Percentiles rank a stretch among this genome's conserved stretches.
Conservation (phyloP, 2,113 vertebrate species). For the Gila orcuttii region DNA sequence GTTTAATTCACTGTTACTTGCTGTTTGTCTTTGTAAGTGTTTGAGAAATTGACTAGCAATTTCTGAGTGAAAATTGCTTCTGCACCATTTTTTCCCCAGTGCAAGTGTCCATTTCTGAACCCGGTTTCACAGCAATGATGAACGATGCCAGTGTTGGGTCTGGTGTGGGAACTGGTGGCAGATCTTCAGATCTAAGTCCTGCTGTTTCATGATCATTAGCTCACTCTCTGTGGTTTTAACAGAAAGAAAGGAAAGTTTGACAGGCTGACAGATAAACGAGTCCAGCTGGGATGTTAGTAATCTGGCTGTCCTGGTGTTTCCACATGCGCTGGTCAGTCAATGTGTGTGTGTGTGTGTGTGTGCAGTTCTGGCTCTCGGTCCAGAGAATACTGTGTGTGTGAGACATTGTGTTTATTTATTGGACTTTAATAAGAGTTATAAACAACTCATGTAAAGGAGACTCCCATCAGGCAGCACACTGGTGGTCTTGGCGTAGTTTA, state of each 20-base stretch:
- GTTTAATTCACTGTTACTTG: too few species aligned
- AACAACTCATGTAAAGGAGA: conserved; percentile 11
- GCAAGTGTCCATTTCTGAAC: not conserved
- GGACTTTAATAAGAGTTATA: conserved; percentile 46
- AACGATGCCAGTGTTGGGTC: not conserved
- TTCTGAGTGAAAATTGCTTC: too few species aligned
- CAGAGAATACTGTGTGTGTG: conserved; percentile 41
- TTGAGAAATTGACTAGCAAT: too few species aligned
- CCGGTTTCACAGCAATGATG: not conserved
- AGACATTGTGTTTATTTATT: conserved; percentile 41
- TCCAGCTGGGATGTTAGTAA: conserved; percentile 48
- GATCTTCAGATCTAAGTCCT: not conserved
- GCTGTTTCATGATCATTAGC: not conserved
- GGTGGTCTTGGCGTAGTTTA: conserved; percentile 19
- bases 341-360: not conserved
- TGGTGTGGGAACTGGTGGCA: not conserved
- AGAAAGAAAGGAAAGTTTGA: conserved; percentile 38
- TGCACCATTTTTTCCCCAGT: too few species aligned
- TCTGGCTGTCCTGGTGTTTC: conserved; percentile 43
- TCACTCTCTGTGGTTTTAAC: not conserved
- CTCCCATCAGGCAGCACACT: conserved; percentile 14
- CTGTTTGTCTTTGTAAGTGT: too few species aligned
- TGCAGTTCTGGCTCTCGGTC: conserved; percentile 42
- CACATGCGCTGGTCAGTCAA: conserved; percentile 43
- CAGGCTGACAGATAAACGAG: conserved; percentile 52